Evolutionary conservation across 1,140 invertebrate genomes (phyloP), one percentile per base, ranked within the genome.

Genomic region (Octopus sinensis): DNA sequence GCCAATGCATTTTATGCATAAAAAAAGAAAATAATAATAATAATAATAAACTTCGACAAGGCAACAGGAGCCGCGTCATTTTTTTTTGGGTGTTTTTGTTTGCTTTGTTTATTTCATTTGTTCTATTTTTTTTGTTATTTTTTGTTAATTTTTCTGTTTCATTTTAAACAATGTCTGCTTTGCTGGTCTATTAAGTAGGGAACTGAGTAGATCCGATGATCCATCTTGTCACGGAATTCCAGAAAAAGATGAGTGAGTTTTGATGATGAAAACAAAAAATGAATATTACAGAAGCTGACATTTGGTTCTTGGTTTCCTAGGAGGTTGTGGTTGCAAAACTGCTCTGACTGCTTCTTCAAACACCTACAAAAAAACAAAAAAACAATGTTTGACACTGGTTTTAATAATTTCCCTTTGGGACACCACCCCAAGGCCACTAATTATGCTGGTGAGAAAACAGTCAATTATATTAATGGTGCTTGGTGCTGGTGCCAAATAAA

Each of bases 261-360:
- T 9, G 68, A 73, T 73, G 68, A 73, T 73, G 68, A 73, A 73
- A 73, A 73, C 56, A 77, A 43, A 53, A 4, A 43, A 43, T 77
- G 62, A 68, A 68, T 52, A 53, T 77, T 77, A 77, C 76, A 77
- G 30, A 53, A 77, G 76, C 52, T 77, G 30, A 77, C 76, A 77
- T 43, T 77, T 77, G 52, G 23, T 77, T 77, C 76, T 77, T 77
- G 30, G 6, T 77, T 77, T 77, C 43, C 76, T 17, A 5, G 76
- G 76, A 30, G 89, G 88, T 78, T 90, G 89, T 52, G 97, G 97
- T 92, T 96, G 93, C 87, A 98, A 92, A 78, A 98, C 97, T 76
- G 97, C 96, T 86, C 97, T 92, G 53, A 98, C 97, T 53, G 97
- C 96, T 93, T 99, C 97, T 88, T 99, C 97, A 92, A 98, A 99